Evolutionary conservation across 2,888 invertebrate species (phyloP).

Genomic region (Agonopterix alstromeriana): DNA sequence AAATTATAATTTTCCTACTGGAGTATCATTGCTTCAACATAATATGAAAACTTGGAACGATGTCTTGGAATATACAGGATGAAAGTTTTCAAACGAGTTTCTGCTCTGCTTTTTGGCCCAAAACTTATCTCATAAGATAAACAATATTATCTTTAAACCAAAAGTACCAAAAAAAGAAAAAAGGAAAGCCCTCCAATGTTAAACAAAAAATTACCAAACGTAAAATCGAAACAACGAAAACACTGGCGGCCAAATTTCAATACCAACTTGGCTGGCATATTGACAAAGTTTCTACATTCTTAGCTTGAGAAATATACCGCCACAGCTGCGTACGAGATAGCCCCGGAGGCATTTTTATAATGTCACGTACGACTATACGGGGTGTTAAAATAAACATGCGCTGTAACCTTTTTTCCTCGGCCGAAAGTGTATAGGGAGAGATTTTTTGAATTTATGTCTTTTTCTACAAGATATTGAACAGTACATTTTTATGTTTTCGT

Average conservation of each 20-base stretch:
- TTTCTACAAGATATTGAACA: neutral
- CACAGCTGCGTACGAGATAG: constrained; percentile 3
- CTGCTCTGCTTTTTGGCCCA: no score
- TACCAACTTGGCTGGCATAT: constrained; percentile 14
- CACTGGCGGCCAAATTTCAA: constrained; percentile 3
- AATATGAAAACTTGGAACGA: no score
- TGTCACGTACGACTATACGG: constrained; percentile 12
- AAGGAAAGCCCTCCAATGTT: no score
- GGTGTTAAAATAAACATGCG: constrained; percentile 12
- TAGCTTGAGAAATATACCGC: constrained; percentile 11
- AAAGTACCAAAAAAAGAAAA: no score
- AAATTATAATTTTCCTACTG: no score
- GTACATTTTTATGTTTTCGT: neutral
- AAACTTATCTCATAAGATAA: no score
- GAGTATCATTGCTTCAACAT: no score
- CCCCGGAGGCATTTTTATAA: constrained; percentile 9
- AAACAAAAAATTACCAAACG: no score
- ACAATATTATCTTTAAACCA: no score
- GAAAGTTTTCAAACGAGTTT: no score
- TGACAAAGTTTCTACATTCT: constrained; percentile 21
- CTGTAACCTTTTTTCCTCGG: constrained; percentile 6
- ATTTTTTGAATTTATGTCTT: constrained; percentile 2
- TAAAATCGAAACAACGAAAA: neutral
- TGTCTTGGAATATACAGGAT: no score
- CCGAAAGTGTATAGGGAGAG: constrained; percentile 6